Evolutionary conservation across 2,113 vertebrate genomes (phyloP), one percentile per base, ranked within the genome.

Genomic region (Otolemur garnettii): DNA sequence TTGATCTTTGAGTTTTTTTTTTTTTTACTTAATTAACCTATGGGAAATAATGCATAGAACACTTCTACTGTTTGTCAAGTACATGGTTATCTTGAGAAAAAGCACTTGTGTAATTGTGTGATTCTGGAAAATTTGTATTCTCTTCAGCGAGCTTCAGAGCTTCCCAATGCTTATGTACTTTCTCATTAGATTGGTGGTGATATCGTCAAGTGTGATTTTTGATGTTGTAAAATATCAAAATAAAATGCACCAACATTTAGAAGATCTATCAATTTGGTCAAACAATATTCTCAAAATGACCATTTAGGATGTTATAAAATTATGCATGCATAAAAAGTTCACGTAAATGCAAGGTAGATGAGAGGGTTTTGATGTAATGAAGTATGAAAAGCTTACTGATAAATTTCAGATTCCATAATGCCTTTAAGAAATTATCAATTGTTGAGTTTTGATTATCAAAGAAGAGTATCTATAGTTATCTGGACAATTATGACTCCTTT

Each of bases 261-360:
- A 77, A 87, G 7, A 82, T 53, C 14, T 86, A 1, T 64, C 59
- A 79, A 92, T 81, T 88, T 33, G 15, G 11, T 69, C 15, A 95
- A 91, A 38, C 18, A 66, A 26, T 72, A 80, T 91, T 97, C 94
- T 57, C 22, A 62, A 94, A 35, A 81, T 85, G 72, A 64, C n/a
- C 55, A 91, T 59, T 55, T 79, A 83, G 87, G 13, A 79, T 33
- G 9, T 90, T 71, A 60, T 14, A 87, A 80, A 93, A 62, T 91
- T 55, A 60, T 59, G 8, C 53, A 66, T 66, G 22, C 60, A 26
- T 80, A 57, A 96, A 87, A 94, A 30, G 60, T 53, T 21, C 21
- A 68, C 68, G 15, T 62, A 60, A 95, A 80, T 60, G 5, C 12
- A 91, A 93, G 38, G 35, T 35, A 69, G 18, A 62, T 5, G 19